Conservation (phyloP, 2,113 vertebrate species). For the Artemisiospiza belli region DNA sequence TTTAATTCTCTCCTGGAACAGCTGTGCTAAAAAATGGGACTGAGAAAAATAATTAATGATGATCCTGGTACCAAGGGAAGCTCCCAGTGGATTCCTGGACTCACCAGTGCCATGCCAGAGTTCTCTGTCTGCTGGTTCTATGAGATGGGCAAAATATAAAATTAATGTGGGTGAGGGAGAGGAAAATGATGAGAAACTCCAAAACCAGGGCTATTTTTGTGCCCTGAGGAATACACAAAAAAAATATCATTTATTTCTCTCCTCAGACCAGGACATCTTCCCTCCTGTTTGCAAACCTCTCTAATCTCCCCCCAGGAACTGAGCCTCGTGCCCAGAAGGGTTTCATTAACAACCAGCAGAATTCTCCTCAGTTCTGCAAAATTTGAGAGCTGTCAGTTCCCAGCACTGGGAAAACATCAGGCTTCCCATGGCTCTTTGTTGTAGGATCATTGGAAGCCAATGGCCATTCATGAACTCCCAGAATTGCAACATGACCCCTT, state of each 20-base stretch:
- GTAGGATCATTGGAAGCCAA: neutral
- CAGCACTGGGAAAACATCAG: neutral
- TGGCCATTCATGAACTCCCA: neutral
- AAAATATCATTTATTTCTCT: accelerated
- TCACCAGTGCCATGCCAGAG: neutral
- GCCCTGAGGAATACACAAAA: neutral
- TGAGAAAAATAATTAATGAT: neutral
- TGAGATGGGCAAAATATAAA: neutral
- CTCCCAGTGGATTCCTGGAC: neutral
- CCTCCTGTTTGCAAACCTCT: neutral
- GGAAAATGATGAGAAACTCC: neutral
- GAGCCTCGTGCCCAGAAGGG: neutral
- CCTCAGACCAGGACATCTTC: neutral
- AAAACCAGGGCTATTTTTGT: neutral
- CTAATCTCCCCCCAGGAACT: neutral
- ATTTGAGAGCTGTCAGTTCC: neutral
- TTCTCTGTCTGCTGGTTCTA: neutral
- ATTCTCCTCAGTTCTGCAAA: neutral
- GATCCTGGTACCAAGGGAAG: neutral
- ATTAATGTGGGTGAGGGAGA: neutral
- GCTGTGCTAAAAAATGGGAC: neutral
- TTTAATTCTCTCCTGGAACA: neutral
- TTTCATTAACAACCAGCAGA: neutral
- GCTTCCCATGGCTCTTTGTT: neutral
- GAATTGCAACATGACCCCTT: neutral